Evolutionary conservation across 2,113 vertebrate genomes (phyloP), one percentile per base, ranked within the genome.

Genomic region (Daboia siamensis): DNA sequence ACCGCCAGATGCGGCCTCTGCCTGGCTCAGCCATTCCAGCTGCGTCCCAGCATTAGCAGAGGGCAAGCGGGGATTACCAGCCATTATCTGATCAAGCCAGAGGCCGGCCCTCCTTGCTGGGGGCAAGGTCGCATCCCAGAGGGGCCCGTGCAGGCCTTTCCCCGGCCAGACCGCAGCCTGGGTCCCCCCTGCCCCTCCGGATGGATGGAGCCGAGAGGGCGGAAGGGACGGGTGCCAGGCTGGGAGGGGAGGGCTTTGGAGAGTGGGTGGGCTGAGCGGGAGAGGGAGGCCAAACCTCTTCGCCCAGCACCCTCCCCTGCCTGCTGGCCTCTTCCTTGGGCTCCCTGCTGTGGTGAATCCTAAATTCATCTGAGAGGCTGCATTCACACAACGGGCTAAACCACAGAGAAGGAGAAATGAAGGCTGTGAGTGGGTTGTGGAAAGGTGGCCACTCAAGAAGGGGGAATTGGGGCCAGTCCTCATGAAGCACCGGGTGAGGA

Each of bases 41-140:
- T 85, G 87, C 59, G 87, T 44, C 54, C 86, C 26, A 44, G 54
- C 80, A 90, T 84, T 92, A 69, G 51, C 0, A 61, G 48, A 88
- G 86, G 92, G 48, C 96, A 95, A 92, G 52, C 90, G 87, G 24
- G 46, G 96, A 96, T 97, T 96, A 96, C 94, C 64, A 93, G 93
- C 94, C 94, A 91, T 96, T 96, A 96, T 95, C 96, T 94, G 80
- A 96, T 96, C 59, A 95, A 95, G 93, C 93, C 1, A 94, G 94
- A 96, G 46, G 56, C 0, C 0, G 0, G 33, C 0, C 1, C 29
- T 4, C 55, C 64, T 95, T 90, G 0, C 0, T 2, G 93, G 96
- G 96, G 96, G 95, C 96, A 96, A 97, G 96, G 96, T 96, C 96
- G 90, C 0, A 1, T 80, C 1, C 90, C 93, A 0, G 69, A 26